Conservation (phyloP, 2,113 vertebrate species). For the Osmerus mordax region DNA sequence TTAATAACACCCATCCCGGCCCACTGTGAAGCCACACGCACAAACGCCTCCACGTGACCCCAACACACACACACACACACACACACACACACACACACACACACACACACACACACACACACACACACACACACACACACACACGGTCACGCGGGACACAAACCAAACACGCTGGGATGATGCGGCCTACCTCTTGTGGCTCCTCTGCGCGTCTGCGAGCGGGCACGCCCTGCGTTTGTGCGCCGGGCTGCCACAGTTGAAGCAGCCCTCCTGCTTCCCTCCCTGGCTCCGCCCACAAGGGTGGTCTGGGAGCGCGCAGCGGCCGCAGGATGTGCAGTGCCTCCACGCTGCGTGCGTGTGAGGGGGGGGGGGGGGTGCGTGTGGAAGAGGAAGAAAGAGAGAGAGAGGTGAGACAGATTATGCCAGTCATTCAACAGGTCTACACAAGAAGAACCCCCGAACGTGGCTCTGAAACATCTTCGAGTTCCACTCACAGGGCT, state of each 20-base stretch:
- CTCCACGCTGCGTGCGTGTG: constrained; percentile 78
- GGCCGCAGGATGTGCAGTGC: constrained; percentile 80
- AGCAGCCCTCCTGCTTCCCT: constrained; percentile 72
- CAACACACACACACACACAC: no score
- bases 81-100: neutral
- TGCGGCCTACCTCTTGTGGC: constrained; percentile 12
- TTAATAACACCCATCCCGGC: no score
- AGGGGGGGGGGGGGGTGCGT: neutral
- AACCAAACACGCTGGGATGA: neutral
- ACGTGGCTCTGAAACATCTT: no score
- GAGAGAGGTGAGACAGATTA: no score
- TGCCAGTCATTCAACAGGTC: no score
- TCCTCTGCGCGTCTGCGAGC: constrained; percentile 1
- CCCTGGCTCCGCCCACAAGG: constrained; percentile 59
- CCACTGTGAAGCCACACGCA: neutral
- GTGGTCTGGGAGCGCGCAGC: constrained; percentile 80
- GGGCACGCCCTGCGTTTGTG: constrained; percentile 86
- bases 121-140: no score
- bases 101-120: no score
- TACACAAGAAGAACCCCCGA: no score
- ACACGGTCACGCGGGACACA: neutral
- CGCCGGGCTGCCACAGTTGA: constrained; percentile 75
- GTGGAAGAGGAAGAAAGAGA: no score
- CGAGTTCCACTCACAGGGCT: constrained; percentile 81
- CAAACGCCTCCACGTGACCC: neutral